Conservation (phyloP, 2,797 vertebrate genomes). For the Cossypha caffra region DNA sequence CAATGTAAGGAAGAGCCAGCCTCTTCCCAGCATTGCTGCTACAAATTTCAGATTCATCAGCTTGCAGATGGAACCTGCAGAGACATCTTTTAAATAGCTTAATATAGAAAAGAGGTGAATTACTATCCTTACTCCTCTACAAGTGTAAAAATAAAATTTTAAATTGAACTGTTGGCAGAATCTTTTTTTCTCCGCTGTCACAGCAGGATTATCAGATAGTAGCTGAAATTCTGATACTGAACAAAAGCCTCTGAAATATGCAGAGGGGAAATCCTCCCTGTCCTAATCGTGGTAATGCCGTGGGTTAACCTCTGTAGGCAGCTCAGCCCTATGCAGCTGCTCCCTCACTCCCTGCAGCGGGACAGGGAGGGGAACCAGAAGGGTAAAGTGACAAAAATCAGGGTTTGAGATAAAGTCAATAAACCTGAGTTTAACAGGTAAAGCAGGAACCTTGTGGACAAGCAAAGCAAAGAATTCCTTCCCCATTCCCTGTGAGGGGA, state of each 20-base stretch:
- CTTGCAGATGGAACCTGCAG: neutral
- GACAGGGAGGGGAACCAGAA: neutral
- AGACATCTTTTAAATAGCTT: neutral
- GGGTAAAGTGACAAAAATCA: neutral
- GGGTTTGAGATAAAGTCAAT: neutral
- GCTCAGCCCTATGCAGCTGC: neutral
- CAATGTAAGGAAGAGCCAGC: neutral
- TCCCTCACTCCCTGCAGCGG: neutral
- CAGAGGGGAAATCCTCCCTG: neutral
- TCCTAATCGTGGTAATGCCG: neutral
- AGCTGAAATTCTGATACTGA: neutral
- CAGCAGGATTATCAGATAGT: neutral
- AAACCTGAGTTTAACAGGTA: neutral
- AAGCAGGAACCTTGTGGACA: neutral
- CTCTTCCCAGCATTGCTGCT: neutral
- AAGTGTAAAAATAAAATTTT: neutral
- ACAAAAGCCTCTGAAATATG: neutral
- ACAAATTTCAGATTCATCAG: neutral
- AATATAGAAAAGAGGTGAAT: neutral
- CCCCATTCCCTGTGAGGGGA: rapidly evolving
- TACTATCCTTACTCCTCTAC: neutral
- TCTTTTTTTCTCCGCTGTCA: neutral
- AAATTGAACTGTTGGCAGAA: neutral
- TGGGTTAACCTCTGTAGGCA: neutral
- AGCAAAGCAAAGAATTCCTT: neutral